Percentiles rank a stretch among this genome's conserved stretches.
phyloP scores from a whole-genome alignment of 2,113 vertebrate genomes.

The Gulo gulo region DNA sequence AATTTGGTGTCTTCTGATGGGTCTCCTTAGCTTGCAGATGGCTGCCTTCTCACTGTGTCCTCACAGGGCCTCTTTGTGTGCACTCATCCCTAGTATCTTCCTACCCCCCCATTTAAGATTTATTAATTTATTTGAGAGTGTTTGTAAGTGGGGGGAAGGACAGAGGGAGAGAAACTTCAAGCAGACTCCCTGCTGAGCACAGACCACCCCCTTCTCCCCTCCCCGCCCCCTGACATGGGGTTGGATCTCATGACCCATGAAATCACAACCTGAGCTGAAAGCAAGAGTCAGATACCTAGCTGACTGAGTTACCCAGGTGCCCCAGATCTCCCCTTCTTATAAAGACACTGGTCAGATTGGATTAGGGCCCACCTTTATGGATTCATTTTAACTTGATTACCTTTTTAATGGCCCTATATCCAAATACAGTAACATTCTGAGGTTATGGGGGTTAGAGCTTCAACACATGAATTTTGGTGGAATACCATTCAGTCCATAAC shows the following conservation, averaged over 20 bases:
- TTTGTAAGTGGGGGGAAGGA: not conserved
- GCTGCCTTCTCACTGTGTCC: not conserved
- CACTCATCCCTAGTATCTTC: not conserved
- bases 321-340: not conserved
- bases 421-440: not conserved
- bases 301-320: not conserved
- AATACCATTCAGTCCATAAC: not conserved
- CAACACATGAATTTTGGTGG: not conserved
- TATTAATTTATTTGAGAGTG: not conserved
- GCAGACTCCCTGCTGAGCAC: not conserved
- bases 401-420: not conserved
- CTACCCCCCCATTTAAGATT: not conserved
- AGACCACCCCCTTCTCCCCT: too few relatives aligned
- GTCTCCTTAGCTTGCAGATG: not conserved
- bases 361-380: not conserved
- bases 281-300: not conserved
- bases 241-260: not conserved
- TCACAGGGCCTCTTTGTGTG: not conserved
- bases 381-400: not conserved
- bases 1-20: not conserved
- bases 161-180: not conserved
- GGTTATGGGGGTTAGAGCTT: not conserved
- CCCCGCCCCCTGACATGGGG: not conserved
- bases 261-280: not conserved
- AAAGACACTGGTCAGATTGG: not conserved